These are phyloP conservation scores for Hydropotes inermis DNA, from an alignment of 2,113 vertebrate species.

Conservation along the genomic window DNA sequence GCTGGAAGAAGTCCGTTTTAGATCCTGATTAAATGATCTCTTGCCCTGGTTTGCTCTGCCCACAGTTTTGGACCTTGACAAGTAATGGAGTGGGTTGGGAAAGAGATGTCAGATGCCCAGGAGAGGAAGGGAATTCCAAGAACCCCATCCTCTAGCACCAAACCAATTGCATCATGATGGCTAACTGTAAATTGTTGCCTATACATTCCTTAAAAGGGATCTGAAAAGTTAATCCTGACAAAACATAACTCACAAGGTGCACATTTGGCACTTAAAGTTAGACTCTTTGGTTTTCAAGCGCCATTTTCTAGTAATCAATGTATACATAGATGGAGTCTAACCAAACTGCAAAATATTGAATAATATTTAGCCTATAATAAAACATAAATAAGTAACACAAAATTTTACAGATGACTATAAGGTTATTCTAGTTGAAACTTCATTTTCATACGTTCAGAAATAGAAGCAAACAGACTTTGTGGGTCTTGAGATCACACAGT, in stretches of 20 bases:
- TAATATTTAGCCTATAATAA: neutral
- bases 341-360: neutral
- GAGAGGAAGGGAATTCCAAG: rapidly evolving
- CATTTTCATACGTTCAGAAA: neutral
- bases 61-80: neutral
- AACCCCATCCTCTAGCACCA: neutral
- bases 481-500: neutral
- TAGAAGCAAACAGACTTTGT: neutral
- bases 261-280: neutral
- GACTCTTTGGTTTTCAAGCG: neutral
- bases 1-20: neutral
- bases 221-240: neutral
- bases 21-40: no score
- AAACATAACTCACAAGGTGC: neutral
- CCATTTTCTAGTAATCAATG: neutral
- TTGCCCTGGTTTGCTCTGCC: neutral
- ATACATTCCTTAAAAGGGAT: neutral
- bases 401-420: neutral
- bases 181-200: neutral
- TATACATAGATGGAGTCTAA: neutral
- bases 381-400: neutral
- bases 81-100: neutral
- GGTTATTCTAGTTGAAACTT: neutral
- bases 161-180: neutral
- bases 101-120: neutral